These are phyloP conservation scores for Pseudorasbora parva DNA, from an alignment of 2,113 vertebrate genomes.

Conservation along the genomic window DNA sequence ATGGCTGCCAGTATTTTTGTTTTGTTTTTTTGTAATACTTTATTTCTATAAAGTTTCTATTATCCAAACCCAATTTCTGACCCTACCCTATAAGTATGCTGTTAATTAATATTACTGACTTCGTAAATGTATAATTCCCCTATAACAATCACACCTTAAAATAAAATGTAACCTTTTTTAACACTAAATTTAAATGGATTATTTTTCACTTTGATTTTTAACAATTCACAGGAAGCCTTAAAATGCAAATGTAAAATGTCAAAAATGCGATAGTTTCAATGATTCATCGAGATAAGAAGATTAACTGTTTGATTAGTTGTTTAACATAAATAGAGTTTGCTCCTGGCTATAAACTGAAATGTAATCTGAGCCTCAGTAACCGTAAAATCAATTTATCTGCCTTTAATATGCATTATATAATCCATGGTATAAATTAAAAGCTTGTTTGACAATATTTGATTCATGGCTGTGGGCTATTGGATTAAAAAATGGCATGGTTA, in stretches of 20 bases:
- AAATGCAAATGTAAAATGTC: not conserved
- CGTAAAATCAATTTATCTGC: not conserved
- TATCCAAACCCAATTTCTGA: too few relatives aligned
- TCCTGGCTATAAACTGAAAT: not conserved
- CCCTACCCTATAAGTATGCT: too few relatives aligned
- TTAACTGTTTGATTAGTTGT: not conserved
- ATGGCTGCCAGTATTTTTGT: too few relatives aligned
- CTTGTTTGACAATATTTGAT: not conserved
- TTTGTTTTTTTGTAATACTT: too few relatives aligned
- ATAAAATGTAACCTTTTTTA: not conserved
- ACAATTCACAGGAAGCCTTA: not conserved
- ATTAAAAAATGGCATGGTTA: not conserved
- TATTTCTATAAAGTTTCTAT: too few relatives aligned
- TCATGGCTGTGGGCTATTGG: not conserved
- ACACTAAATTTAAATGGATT: not conserved
- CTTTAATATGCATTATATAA: constrained; percentile 8
- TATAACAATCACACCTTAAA: too few relatives aligned
- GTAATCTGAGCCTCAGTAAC: not conserved
- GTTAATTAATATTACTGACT: too few relatives aligned
- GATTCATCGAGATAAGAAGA: not conserved
- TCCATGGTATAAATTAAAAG: not conserved
- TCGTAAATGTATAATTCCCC: too few relatives aligned
- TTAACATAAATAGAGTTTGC: not conserved
- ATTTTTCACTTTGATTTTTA: not conserved
- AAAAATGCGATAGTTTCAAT: not conserved